Evolutionary conservation across 2,797 vertebrate genomes (phyloP), one percentile per base, ranked within the genome.

Genomic region (Choloepus didactylus): DNA sequence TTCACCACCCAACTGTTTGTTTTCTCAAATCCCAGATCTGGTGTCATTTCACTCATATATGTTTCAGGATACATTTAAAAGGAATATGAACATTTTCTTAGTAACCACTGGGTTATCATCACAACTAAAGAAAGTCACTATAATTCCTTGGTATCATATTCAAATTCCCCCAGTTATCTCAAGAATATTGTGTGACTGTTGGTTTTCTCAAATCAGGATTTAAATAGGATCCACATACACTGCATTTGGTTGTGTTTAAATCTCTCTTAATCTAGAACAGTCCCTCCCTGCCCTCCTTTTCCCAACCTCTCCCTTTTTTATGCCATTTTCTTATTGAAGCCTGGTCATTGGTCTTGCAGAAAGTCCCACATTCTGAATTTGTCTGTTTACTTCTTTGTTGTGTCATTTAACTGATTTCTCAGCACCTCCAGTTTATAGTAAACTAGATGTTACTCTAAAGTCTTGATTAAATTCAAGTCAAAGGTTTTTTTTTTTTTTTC

Each of bases 201-300:
- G 18, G 35, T 91, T 92, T 96, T 16, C 81, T 87, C 84, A 93
- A 46, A 89, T 91, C 62, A 21, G 38, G 15, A 56, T 38, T 51
- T 69, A 82, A 91, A 75, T 75, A 60, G 81, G 31, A 85, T 72
- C 19, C 29, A 69, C 49, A 75, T 5, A 25, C 19, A 31, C 4
- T 69, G 29, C 9, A 73, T 73, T 86, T 87, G 27, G 62, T 73
- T 82, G 44, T 60, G 41, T 51, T 89, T 66, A 77, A 91, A 31
- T 76, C n/a, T 89, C 62, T 49, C 67, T 25, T 82, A 87, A 85
- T 75, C 31, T 44, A 84, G 18, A 95, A 59, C 9, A 92, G 19
- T 29, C 72, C 56, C 9, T 75, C 2, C 2, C 31, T 25, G 73
- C 3, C 16, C 15, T 3, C 9, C 2, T 70, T 86, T 54, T 60